Base-by-base conservation (phyloP, 1,140 invertebrate species). In the Bombus superbus region DNA sequence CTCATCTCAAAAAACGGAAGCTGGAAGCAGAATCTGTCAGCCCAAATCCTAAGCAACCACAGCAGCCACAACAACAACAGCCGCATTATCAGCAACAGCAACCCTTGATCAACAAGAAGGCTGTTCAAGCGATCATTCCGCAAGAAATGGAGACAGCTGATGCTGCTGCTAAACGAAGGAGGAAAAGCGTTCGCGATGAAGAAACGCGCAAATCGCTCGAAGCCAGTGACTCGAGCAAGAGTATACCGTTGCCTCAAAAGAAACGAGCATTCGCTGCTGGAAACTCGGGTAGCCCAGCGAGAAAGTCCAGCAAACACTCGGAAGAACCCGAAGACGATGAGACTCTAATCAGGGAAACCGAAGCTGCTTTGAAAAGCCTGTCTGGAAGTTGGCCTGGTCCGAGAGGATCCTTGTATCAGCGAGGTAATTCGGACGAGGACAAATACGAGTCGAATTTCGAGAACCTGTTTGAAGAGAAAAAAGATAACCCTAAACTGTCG, bases 381-480 rank as follows among this genome's bases (percentile, higher is more conserved):
- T 98, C 98, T 0, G 98, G 97, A 8, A 97, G 96, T 91, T 98
- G 97, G 97, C 96, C 97, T 1, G 97, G 97, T 6, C 96, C 97
- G 2, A 94, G 96, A 35, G 96, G 96, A 25, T 96, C 96, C 32
- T 93, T 96, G 28, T 97, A 97, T 86, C 96, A 96, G 42, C 94
- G 96, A 62, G 96, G 96, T n/a, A 96, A 96, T 85, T 96, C 96
- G 64, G 97, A 97, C 79, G 97, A 98, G 81, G 97, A 98, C 84
- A 96, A 96, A 75, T 96, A 96, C 89, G 96, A 96, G 73, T 97
- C 97, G 3, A 96, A 96, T 59, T 98, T 98, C 90, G 98, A 98
- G 90, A 98, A 98, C 93, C 94, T 98, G 1, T 98, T 98, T 89
- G 97, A 98, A 89, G 98, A 98, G 91, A 98, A 98, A 92, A 97